Evolutionary conservation across 1,140 invertebrate species (phyloP), one percentile per base, ranked within the genome.

Genomic region (Orius laevigatus): DNA sequence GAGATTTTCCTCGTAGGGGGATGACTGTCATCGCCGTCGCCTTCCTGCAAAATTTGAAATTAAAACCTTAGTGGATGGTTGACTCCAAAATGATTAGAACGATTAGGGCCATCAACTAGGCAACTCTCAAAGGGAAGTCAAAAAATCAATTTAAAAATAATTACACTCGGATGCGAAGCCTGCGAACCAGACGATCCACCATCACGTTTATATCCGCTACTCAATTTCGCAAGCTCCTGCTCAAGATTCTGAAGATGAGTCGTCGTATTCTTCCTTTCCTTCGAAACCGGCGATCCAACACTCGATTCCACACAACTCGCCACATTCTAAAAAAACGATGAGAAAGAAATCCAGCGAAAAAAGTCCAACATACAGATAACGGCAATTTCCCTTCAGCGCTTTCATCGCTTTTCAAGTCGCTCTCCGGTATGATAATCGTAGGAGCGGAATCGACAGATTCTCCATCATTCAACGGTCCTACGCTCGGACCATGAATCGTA

Each of bases 221-320:
- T 49, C 3, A 49, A 12, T 33, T 49, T 49, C 5, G 34, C 32
- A 14, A 49, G 31, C 25, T 49, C 48, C 48, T 49, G 59, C 52
- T 68, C 62, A 11, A 67, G 49, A 54, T 65, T 59, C 48, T 64
- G 63, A n/a, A 67, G 56, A 54, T 68, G 61, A 33, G 51, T 11
- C 4, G 45, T 45, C 18, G 12, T 44, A 40, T 48, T 36, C 56
- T 43, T 36, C 20, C 53, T 51, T 45, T 55, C 54, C 39, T 51
- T 55, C 6, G 33, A 32, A 32, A 48, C 51, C 25, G 53, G 53
- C 15, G 48, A 50, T 6, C 40, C 31, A 11, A 46, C 34, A 11
- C 48, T 44, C 32, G 52, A 50, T 33, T 53, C 52, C n/a, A 18
- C 44, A 46, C 19, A 25, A 12, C 25, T 25, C 8, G 25, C 3